phyloP scores from a whole-genome alignment of 2,888 invertebrate species.

The Slavum lentiscoides region DNA sequence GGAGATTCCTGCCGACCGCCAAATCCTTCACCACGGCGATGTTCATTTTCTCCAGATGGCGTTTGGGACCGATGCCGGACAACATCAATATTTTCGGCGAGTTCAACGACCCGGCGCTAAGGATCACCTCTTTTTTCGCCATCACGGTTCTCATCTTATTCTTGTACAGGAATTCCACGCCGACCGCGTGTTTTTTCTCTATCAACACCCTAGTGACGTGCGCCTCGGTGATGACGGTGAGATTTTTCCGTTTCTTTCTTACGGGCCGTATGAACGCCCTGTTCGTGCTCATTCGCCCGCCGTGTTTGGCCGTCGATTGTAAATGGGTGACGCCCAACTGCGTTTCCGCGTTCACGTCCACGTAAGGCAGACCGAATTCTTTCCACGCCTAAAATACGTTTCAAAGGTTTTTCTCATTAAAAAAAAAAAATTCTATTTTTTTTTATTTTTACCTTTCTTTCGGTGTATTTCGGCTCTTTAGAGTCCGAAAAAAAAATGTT shows the following conservation, averaged over 20 bases:
- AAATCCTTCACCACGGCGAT: constrained; percentile 68
- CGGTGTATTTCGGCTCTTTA: no score
- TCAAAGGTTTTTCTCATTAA: no score
- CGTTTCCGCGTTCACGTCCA: constrained; percentile 58
- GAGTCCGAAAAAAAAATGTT: no score
- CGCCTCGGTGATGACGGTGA: constrained; percentile 64
- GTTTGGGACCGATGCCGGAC: constrained; percentile 69
- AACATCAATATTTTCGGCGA: constrained; percentile 69
- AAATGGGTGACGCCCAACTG: constrained; percentile 67
- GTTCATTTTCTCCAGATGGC: constrained; percentile 62
- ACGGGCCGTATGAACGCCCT: constrained; percentile 71
- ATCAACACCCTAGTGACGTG: constrained; percentile 67
- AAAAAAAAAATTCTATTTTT: no score
- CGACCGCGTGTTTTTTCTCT: constrained; percentile 60
- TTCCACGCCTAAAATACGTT: constrained; percentile 62
- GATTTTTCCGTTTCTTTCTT: constrained; percentile 62
- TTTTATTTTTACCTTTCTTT: no score
- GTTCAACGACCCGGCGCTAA: constrained; percentile 66
- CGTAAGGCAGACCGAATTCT: constrained; percentile 64
- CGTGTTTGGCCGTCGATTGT: constrained; percentile 67
- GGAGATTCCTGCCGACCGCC: constrained; percentile 74
- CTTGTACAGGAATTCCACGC: constrained; percentile 63
- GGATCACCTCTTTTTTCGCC: constrained; percentile 68
- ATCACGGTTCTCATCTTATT: constrained; percentile 60
- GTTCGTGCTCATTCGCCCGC: constrained; percentile 68